A percentile compares a stretch with the other conserved stretches of the same genome.
Evolutionary conservation across 2,888 invertebrate species (phyloP).

Genomic region (Pedicia rivosa): DNA sequence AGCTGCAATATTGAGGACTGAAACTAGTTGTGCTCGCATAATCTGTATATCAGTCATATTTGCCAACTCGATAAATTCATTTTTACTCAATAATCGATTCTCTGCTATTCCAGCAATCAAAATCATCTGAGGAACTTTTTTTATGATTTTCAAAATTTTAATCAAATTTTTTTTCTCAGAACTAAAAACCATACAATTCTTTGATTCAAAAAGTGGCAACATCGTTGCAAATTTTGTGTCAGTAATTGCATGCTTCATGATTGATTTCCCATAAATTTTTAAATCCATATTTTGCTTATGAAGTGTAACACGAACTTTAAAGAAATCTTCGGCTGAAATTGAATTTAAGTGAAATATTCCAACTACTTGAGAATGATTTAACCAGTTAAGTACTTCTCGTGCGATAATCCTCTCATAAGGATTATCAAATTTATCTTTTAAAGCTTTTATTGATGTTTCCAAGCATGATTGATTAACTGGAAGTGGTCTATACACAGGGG

Average conservation of each 20-base stretch:
- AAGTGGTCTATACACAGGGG: constrained; percentile 41
- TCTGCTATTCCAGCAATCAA: constrained; percentile 65
- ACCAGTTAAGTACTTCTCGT: constrained; percentile 50
- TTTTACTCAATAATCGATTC: constrained; percentile 46
- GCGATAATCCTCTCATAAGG: constrained; percentile 59
- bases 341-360: constrained; percentile 58
- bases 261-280: constrained; percentile 46
- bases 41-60: constrained; percentile 45
- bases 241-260: constrained; percentile 46
- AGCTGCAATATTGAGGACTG: constrained; percentile 48
- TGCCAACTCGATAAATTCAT: constrained; percentile 50
- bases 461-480: constrained; percentile 38
- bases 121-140: constrained; percentile 52
- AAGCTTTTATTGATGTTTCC: constrained; percentile 19
- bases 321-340: constrained; percentile 45
- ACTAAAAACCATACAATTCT: constrained; percentile 52
- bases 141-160: constrained; percentile 45
- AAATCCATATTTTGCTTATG: constrained; percentile 51
- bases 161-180: constrained; percentile 40
- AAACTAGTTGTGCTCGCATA: constrained; percentile 50
- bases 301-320: constrained; percentile 43
- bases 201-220: constrained; percentile 43
- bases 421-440: constrained; percentile 35
- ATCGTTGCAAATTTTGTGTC: constrained; percentile 52
- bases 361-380: constrained; percentile 53